phyloP scores from a whole-genome alignment of 1,140 invertebrate species.

The Hyphantria cunea region DNA sequence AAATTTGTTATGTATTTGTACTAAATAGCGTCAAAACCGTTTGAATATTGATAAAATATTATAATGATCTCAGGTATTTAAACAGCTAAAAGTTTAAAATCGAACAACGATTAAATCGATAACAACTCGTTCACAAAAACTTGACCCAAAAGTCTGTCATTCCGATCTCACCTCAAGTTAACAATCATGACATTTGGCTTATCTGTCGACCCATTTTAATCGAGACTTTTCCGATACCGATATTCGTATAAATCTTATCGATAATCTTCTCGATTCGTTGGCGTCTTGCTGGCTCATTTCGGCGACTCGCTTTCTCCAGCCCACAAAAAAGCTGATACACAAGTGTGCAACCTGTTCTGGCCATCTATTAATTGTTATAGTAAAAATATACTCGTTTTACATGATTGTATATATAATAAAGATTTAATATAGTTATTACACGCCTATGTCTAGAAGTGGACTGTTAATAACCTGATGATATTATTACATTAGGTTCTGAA shows the following conservation, averaged over 20 bases:
- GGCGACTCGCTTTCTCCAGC: constrained; percentile 47
- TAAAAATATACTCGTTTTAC: constrained; percentile 26
- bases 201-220: constrained; percentile 36
- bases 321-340: constrained; percentile 46
- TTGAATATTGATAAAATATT: too few relatives aligned
- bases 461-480: too few relatives aligned
- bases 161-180: constrained; percentile 9
- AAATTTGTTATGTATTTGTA: too few relatives aligned
- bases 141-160: constrained; percentile 7
- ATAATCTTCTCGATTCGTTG: constrained; percentile 35
- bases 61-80: too few relatives aligned
- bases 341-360: constrained; percentile 39
- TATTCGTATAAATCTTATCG: constrained; percentile 42
- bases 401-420: neutral
- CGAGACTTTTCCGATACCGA: constrained; percentile 35
- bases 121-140: constrained; percentile 3
- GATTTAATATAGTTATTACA: constrained; percentile 6
- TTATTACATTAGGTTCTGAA: too few relatives aligned
- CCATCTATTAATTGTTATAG: constrained; percentile 45
- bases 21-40: too few relatives aligned
- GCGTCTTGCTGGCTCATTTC: constrained; percentile 32
- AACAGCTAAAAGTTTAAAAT: too few relatives aligned
- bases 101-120: neutral
- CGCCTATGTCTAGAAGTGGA: too few relatives aligned
- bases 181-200: constrained; percentile 16